phyloP scores from a whole-genome alignment of 2,888 invertebrate species.

The Pristionchus exspectatus region DNA sequence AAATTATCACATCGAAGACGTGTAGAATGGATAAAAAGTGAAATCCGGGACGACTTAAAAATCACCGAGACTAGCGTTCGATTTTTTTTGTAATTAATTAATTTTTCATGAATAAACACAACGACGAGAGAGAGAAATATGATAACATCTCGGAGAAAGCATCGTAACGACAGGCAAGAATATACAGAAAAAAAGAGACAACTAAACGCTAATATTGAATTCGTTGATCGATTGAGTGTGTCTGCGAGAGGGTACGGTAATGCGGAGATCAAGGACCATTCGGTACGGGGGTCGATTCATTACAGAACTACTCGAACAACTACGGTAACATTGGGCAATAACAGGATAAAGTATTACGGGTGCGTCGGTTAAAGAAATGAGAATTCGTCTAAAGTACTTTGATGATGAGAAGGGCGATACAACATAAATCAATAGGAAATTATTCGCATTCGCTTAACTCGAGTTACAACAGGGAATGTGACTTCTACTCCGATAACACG shows the following conservation, averaged over 20 bases:
- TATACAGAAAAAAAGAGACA: conserved; percentile 24
- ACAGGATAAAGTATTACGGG: conserved; percentile 2
- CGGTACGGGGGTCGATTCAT: neutral
- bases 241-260: conserved; percentile 23
- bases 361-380: neutral
- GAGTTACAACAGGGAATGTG: conserved; percentile 40
- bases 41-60: neutral
- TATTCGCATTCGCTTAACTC: neutral
- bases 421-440: neutral
- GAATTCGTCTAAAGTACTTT: neutral
- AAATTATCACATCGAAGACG: neutral
- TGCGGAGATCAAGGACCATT: conserved; percentile 26
- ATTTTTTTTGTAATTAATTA: neutral
- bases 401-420: neutral
- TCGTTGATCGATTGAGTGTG: neutral
- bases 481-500: neutral
- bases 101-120: neutral
- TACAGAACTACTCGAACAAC: conserved; percentile 16
- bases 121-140: neutral
- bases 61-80: conserved; percentile 36
- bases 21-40: neutral
- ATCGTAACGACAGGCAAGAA: conserved; percentile 40
- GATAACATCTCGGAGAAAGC: conserved; percentile 28
- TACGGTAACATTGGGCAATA: conserved; percentile 27
- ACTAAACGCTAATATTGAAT: neutral